A percentile compares a stretch with the other conserved stretches of the same genome.
Evolutionary conservation across 2,888 invertebrate species (phyloP).

Genomic region (Tribolium freemani): DNA sequence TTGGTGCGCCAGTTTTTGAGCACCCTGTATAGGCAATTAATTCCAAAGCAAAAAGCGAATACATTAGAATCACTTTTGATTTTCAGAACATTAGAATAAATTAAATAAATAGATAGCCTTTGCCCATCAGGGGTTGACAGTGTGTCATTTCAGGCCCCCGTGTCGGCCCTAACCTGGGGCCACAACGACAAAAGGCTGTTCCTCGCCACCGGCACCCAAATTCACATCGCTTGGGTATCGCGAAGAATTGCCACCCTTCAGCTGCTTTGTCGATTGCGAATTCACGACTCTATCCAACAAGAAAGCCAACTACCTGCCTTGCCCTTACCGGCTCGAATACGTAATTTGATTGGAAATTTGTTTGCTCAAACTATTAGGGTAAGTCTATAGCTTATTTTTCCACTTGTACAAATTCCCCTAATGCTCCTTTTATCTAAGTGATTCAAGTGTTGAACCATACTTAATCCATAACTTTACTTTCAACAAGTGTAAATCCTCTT

Average conservation of each 20-base stretch:
- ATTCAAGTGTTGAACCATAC: background rate
- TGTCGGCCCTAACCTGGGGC: conserved; percentile 97
- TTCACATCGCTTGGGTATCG: conserved; percentile 95
- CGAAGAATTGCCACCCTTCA: conserved; percentile 92
- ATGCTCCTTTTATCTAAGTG: background rate
- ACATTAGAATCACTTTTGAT: too few relatives aligned
- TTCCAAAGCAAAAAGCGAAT: too few relatives aligned
- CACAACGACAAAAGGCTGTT: conserved; percentile 97
- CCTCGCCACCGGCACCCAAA: conserved; percentile 90
- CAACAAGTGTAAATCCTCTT: background rate
- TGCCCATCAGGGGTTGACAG: background rate
- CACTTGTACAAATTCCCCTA: background rate
- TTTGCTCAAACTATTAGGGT: conserved; percentile 96
- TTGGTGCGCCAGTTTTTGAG: too few relatives aligned
- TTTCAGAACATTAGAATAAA: too few relatives aligned
- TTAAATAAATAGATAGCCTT: conserved; percentile 23
- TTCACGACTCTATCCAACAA: conserved; percentile 81
- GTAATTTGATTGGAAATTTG: conserved; percentile 86
- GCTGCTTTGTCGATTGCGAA: conserved; percentile 86
- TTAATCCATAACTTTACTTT: background rate
- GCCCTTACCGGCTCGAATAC: conserved; percentile 89
- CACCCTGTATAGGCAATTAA: too few relatives aligned
- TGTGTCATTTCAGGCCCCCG: conserved; percentile 75
- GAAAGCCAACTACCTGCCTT: conserved; percentile 83
- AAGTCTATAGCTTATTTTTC: conserved; percentile 56